Conservation (phyloP, 2,797 vertebrate species). For the Gadopsis marmoratus region DNA sequence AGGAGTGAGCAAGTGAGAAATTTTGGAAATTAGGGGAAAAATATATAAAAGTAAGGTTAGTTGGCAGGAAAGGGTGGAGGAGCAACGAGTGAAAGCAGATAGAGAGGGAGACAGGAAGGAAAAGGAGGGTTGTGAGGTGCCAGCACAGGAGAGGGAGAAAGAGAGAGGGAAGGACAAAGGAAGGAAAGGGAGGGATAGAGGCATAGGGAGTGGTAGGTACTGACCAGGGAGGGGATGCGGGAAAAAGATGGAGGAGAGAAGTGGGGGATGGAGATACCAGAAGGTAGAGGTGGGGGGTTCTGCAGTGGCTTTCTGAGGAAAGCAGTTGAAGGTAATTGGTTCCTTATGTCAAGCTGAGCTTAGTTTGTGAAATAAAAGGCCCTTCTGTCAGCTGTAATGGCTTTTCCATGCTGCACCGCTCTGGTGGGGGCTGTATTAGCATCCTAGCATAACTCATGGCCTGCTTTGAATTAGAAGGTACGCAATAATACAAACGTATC, state of each 20-base stretch:
- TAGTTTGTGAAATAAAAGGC: slow-evolving; percentile 81
- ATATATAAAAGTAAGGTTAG: slow-evolving; percentile 47
- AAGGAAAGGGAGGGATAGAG: slow-evolving; percentile 52
- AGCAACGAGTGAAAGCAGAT: slow-evolving; percentile 65
- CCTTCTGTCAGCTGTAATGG: slow-evolving; percentile 82
- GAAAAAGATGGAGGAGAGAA: slow-evolving; percentile 6
- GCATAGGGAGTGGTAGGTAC: slow-evolving; percentile 26
- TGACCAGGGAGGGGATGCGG: not conserved
- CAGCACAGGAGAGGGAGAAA: slow-evolving; percentile 44
- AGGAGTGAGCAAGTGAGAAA: slow-evolving; percentile 27
- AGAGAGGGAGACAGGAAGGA: slow-evolving; percentile 76
- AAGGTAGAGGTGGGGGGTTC: slow-evolving; percentile 50
- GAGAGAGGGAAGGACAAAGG: slow-evolving; percentile 43
- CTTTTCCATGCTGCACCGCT: slow-evolving; percentile 77
- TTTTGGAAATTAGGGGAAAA: slow-evolving; percentile 26
- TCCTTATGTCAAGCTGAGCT: slow-evolving; percentile 86
- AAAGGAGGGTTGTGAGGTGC: slow-evolving; percentile 68
- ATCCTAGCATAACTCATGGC: slow-evolving; percentile 49
- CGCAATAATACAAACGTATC: slow-evolving; percentile 30
- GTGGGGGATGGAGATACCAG: slow-evolving; percentile 47
- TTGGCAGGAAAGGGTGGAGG: slow-evolving; percentile 74
- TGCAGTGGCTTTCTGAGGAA: slow-evolving; percentile 57
- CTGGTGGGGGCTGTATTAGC: slow-evolving; percentile 60
- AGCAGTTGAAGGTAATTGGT: slow-evolving; percentile 81
- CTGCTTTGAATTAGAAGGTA: slow-evolving; percentile 65